These are phyloP conservation scores for Antennarius maculatus DNA, from an alignment of 2,797 vertebrate species.

Conservation along the genomic window DNA sequence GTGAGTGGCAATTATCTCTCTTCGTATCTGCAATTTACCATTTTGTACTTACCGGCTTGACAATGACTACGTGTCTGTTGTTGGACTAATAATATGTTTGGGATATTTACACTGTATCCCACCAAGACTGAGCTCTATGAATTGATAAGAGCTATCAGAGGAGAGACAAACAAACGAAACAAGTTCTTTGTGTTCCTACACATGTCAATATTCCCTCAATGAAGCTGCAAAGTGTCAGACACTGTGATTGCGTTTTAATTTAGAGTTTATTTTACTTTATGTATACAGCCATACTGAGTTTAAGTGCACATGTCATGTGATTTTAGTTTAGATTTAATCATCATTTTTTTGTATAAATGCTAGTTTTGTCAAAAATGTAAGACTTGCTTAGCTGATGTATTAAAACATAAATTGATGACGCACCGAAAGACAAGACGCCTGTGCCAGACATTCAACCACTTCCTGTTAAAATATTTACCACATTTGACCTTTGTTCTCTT, in stretches of 20 bases:
- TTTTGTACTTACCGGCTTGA: constrained; percentile 82
- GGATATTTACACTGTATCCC: constrained; percentile 72
- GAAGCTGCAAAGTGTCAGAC: constrained; percentile 15
- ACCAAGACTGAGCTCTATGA: constrained; percentile 66
- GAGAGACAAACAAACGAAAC: constrained; percentile 46
- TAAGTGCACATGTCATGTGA: constrained; percentile 3
- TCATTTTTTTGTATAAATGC: constrained; percentile 10
- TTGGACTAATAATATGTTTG: constrained; percentile 72
- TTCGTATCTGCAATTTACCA: constrained; percentile 80
- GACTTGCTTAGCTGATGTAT: background rate
- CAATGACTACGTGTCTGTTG: constrained; percentile 74
- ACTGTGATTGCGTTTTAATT: background rate
- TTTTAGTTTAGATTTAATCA: constrained; percentile 30
- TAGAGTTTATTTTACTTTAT: constrained; percentile 19
- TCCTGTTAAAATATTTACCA: too few species aligned
- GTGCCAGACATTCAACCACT: background rate
- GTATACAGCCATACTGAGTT: constrained; percentile 10
- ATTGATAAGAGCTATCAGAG: constrained; percentile 62
- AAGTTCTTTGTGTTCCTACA: background rate
- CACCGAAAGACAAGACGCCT: constrained; percentile 5
- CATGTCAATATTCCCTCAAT: constrained; percentile 4
- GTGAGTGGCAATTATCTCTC: constrained; percentile 84
- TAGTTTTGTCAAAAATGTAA: constrained; percentile 18
- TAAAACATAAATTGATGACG: background rate
- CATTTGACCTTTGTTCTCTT: too few species aligned